These are phyloP conservation scores for Staurois parvus DNA, from an alignment of 2,797 vertebrate species.

Conservation along the genomic window DNA sequence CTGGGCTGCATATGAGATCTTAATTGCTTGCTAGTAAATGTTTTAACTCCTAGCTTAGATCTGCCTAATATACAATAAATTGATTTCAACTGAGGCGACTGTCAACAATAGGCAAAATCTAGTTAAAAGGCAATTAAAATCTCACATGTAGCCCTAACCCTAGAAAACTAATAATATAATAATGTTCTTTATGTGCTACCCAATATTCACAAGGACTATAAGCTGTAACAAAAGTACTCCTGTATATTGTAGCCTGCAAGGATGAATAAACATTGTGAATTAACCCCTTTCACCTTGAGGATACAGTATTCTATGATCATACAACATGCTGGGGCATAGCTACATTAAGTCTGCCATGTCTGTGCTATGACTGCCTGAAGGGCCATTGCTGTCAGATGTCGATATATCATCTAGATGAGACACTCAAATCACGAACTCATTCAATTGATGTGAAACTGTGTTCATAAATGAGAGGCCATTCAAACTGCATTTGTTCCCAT, in stretches of 20 bases:
- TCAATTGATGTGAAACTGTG: constrained; percentile 12
- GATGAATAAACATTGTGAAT: not conserved
- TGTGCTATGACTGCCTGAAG: constrained; percentile 10
- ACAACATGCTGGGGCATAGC: not conserved
- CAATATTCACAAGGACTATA: too few relatives aligned
- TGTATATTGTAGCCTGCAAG: not conserved
- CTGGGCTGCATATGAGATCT: too few relatives aligned
- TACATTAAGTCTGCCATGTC: constrained; percentile 9
- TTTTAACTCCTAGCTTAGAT: too few relatives aligned
- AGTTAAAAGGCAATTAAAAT: too few relatives aligned
- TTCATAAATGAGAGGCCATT: constrained; percentile 28
- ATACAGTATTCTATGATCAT: not conserved
- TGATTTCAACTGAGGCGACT: too few relatives aligned
- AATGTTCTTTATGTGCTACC: too few relatives aligned
- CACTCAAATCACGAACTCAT: constrained; percentile 19
- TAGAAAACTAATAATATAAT: too few relatives aligned
- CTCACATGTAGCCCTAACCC: too few relatives aligned
- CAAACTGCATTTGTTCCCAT: constrained; percentile 6
- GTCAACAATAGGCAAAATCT: too few relatives aligned
- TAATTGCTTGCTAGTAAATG: too few relatives aligned
- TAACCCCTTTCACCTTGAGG: constrained; percentile 38
- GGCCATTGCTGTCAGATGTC: constrained; percentile 25
- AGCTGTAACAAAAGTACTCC: too few relatives aligned
- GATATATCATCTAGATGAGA: constrained; percentile 20
- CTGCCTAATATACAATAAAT: too few relatives aligned